These are phyloP conservation scores for Sesamia nonagrioides DNA, from an alignment of 1,140 invertebrate genomes.

Conservation along the genomic window DNA sequence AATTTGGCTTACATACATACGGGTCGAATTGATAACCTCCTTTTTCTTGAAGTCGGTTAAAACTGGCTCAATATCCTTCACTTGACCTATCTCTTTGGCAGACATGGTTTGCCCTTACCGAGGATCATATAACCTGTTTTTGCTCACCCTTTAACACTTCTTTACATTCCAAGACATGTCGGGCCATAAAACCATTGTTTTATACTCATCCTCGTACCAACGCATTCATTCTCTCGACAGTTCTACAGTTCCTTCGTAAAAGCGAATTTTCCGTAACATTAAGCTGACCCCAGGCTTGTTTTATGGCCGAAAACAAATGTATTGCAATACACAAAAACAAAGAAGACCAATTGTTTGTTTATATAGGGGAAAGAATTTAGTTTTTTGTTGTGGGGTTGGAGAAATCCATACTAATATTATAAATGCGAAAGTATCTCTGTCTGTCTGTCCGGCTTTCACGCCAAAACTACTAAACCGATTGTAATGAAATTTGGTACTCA, in stretches of 20 bases:
- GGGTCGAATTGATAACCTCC: too few species aligned
- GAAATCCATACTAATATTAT: too few species aligned
- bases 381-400: not conserved
- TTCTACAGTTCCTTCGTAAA: conserved; percentile 15
- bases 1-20: too few species aligned
- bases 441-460: too few species aligned
- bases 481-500: too few species aligned
- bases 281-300: conserved; percentile 38
- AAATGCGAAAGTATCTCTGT: too few species aligned
- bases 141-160: not conserved
- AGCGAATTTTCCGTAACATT: conserved; percentile 43
- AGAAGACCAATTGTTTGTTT: conserved; percentile 15
- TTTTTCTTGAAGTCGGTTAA: too few species aligned
- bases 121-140: not conserved
- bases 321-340: conserved; percentile 31
- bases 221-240: conserved; percentile 31
- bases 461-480: too few species aligned
- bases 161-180: conserved; percentile 1
- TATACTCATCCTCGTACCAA: conserved; percentile 19
- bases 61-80: too few species aligned
- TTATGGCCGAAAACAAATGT: conserved; percentile 34
- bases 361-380: conserved; percentile 19
- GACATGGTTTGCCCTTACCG: too few species aligned
- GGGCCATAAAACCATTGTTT: conserved; percentile 42
- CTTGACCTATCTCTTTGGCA: too few species aligned